Evolutionary conservation across 1,140 invertebrate species (phyloP).

Genomic region (Melipona quadrifasciata): DNA sequence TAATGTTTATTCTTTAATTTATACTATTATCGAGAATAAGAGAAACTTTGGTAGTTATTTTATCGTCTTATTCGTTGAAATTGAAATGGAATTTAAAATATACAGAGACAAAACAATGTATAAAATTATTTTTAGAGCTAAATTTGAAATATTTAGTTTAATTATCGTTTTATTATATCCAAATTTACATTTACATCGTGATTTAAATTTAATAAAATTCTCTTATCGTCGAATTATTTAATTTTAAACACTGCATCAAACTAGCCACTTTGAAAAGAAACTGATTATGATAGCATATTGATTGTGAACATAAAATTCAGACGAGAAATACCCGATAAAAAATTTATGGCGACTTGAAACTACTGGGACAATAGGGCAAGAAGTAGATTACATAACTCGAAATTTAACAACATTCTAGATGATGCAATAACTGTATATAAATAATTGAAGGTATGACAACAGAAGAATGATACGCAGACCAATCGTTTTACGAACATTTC

Average conservation of each 20-base stretch:
- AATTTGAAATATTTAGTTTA: background rate
- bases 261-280: background rate
- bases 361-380: background rate
- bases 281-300: background rate
- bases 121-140: too few relatives aligned
- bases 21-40: background rate
- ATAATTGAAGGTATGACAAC: constrained; percentile 25
- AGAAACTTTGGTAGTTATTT: background rate
- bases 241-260: background rate
- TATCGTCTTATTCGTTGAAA: background rate
- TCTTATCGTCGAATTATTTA: background rate
- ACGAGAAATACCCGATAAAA: background rate
- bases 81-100: background rate
- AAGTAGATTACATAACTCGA: constrained; percentile 4
- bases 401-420: constrained; percentile 3
- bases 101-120: background rate
- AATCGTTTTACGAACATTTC: constrained; percentile 15
- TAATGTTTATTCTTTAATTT: background rate
- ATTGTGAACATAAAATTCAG: background rate
- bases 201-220: background rate
- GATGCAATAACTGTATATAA: constrained; percentile 23
- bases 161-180: background rate
- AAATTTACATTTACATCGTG: background rate
- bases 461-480: background rate
- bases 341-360: background rate